A percentile compares a stretch with the other conserved stretches of the same genome.
Conservation (phyloP, 92 coral and sea anemone genomes). For the Zoanthus sansibaricus region DNA sequence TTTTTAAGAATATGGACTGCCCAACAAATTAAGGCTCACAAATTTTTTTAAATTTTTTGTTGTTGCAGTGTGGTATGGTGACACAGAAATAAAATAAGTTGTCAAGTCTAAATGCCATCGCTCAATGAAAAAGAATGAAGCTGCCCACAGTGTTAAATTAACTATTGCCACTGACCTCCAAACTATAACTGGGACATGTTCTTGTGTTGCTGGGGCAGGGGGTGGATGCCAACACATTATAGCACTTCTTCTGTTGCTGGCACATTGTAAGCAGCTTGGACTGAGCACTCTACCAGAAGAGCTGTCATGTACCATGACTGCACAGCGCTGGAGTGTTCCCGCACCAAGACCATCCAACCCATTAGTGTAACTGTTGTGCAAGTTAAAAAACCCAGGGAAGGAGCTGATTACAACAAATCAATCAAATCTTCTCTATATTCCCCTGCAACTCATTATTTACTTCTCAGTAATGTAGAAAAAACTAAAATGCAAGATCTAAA, state of each 20-base stretch:
- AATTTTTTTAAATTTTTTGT: slow-evolving; percentile 3
- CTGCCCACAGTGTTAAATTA: slow-evolving; percentile 33
- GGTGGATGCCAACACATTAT: slow-evolving; percentile 44
- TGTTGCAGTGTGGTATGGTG: slow-evolving; percentile 36
- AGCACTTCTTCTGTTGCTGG: slow-evolving; percentile 32
- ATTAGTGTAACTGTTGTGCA: slow-evolving; percentile 13
- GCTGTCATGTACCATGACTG: slow-evolving; percentile 14
- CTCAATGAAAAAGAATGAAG: slow-evolving; percentile 32
- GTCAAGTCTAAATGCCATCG: slow-evolving; percentile 26
- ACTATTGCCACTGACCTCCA: not conserved
- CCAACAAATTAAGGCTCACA: not conserved
- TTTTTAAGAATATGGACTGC: not conserved
- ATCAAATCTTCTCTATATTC: slow-evolving; percentile 23
- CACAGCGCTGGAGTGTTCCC: slow-evolving; percentile 47
- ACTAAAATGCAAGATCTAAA: slow-evolving; percentile 8
- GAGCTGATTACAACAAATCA: slow-evolving; percentile 35
- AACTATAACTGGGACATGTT: slow-evolving; percentile 19
- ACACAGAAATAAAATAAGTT: slow-evolving; percentile 7
- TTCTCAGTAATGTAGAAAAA: slow-evolving; percentile 12
- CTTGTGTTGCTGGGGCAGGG: slow-evolving; percentile 56
- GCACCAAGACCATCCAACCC: slow-evolving; percentile 6
- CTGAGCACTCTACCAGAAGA: slow-evolving; percentile 35
- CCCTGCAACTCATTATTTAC: slow-evolving; percentile 35
- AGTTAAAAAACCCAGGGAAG: slow-evolving; percentile 36
- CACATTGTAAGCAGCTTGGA: slow-evolving; percentile 41